Percentiles rank a stretch among this genome's conserved stretches.
Evolutionary conservation across 2,797 vertebrate genomes (phyloP).

Genomic region (Xyrichtys novacula): DNA sequence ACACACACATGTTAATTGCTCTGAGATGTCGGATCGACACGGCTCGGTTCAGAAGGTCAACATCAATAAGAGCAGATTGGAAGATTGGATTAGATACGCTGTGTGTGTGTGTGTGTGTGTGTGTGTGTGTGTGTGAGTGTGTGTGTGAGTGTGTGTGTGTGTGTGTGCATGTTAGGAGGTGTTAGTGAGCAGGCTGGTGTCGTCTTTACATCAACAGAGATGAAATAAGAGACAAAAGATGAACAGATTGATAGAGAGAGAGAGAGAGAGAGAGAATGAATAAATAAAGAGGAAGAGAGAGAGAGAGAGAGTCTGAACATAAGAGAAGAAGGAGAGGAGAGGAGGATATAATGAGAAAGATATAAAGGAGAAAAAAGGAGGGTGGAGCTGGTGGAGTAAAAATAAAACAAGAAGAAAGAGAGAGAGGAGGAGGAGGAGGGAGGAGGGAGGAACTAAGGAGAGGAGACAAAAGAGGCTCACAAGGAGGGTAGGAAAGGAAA

Average conservation of each 20-base stretch:
- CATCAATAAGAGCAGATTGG: conserved; percentile 79
- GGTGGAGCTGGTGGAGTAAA: neutral
- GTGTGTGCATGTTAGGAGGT: conserved; percentile 3
- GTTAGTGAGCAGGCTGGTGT: conserved; percentile 39
- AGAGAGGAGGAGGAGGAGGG: neutral
- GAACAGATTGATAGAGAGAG: neutral
- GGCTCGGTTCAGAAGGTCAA: conserved; percentile 74
- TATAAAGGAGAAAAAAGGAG: neutral
- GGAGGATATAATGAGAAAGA: neutral
- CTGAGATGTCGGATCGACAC: conserved; percentile 70
- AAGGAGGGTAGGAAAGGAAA: neutral
- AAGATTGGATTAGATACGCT: conserved; percentile 77
- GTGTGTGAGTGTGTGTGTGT: conserved; percentile 36
- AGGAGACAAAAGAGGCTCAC: neutral
- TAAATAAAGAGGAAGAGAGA: neutral
- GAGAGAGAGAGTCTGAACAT: neutral
- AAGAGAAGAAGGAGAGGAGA: neutral
- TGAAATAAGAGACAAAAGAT: neutral
- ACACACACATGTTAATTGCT: conserved; percentile 68
- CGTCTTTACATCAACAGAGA: conserved; percentile 24
- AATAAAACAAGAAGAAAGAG: conserved; percentile 18
- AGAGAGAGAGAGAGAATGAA: neutral
- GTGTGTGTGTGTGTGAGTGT: conserved; percentile 47
- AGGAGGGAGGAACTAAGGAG: neutral
- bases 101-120: conserved; percentile 40